Evolutionary conservation across 1,140 invertebrate genomes (phyloP).

Genomic region (Neotoxoptera formosana): DNA sequence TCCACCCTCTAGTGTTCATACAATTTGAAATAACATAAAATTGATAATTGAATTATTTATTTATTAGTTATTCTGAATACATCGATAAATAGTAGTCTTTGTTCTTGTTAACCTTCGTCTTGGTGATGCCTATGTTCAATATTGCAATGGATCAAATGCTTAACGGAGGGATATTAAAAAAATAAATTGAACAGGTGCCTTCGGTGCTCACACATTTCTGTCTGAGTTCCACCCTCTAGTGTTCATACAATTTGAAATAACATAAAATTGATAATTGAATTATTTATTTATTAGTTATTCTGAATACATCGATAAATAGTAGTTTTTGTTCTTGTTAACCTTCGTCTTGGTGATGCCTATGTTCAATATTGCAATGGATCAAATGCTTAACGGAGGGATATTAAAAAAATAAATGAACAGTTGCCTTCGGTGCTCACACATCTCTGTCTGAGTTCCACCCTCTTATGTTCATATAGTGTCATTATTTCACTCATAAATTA

Average conservation of each 20-base stretch:
- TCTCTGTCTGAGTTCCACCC: conserved; percentile 49
- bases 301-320: neutral
- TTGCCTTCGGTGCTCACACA: conserved; percentile 50
- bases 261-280: too few species aligned
- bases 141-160: conserved; percentile 44
- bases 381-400: conserved; percentile 29
- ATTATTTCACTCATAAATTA: neutral
- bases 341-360: conserved; percentile 47
- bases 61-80: too few species aligned
- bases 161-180: neutral
- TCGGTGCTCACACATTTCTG: conserved; percentile 43
- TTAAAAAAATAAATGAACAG: neutral
- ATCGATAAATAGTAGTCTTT: too few species aligned
- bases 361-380: conserved; percentile 18
- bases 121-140: conserved; percentile 32
- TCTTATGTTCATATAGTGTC: conserved; percentile 6
- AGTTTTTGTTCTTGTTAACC: neutral
- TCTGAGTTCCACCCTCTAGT: conserved; percentile 54
- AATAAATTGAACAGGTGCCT: conserved; percentile 39
- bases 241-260: neutral
- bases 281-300: neutral
- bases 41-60: too few species aligned
- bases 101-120: neutral
- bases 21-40: neutral
- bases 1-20: conserved; percentile 51